Percentiles rank a stretch among this genome's conserved stretches.
These are phyloP conservation scores for Atherinosoma microstoma DNA, from an alignment of 2,797 vertebrate species.

Conservation along the genomic window DNA sequence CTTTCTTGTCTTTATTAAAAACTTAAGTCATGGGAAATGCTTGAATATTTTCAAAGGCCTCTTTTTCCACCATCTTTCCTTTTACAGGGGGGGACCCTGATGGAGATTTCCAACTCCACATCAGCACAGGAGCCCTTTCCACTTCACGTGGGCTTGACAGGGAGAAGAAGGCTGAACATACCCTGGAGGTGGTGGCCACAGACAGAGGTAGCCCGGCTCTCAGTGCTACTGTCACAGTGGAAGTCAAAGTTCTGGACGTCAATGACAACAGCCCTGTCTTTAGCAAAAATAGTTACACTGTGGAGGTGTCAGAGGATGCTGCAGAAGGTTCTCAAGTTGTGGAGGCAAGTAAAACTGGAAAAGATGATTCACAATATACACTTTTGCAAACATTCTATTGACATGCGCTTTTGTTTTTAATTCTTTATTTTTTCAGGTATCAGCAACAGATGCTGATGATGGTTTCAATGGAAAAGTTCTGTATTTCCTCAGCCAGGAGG, in stretches of 20 bases:
- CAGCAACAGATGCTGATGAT: conserved; percentile 89
- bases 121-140: conserved; percentile 87
- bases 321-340: conserved; percentile 85
- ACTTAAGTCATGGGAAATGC: conserved; percentile 5
- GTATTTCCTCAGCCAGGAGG: conserved; percentile 92
- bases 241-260: conserved; percentile 89
- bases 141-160: conserved; percentile 89
- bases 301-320: conserved; percentile 90
- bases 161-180: conserved; percentile 85
- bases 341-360: conserved; percentile 63
- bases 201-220: conserved; percentile 88
- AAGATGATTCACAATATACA: background rate
- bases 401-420: background rate
- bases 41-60: background rate
- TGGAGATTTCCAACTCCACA: conserved; percentile 89
- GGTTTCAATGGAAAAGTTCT: conserved; percentile 89
- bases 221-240: conserved; percentile 85
- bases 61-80: conserved; percentile 12
- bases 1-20: conserved; percentile 12
- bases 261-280: conserved; percentile 94
- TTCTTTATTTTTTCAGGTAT: conserved; percentile 69
- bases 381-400: background rate
- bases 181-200: conserved; percentile 85
- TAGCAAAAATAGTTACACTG: conserved; percentile 79
- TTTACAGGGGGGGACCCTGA: conserved; percentile 88